A percentile compares a stretch with the other conserved stretches of the same genome.
Conservation (phyloP, 2,888 invertebrate species). For the Disparrhopalites patrizii region DNA sequence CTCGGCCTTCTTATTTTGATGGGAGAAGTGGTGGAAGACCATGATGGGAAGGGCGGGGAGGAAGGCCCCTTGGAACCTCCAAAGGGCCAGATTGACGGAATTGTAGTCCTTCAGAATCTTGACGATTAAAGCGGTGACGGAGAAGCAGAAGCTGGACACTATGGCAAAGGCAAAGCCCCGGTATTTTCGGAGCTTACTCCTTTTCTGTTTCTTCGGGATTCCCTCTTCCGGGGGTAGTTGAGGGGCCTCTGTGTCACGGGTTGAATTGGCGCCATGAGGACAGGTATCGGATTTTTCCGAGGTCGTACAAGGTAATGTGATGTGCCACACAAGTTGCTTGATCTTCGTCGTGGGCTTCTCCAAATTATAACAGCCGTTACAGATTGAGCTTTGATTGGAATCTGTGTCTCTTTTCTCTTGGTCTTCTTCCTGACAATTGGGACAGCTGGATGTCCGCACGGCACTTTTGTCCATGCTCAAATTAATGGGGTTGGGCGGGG, state of each 20-base stretch:
- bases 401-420: too few relatives aligned
- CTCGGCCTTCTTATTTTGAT: background rate
- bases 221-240: background rate
- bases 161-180: slow-evolving; percentile 38
- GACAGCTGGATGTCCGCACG: too few relatives aligned
- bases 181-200: slow-evolving; percentile 30
- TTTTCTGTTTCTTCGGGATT: background rate
- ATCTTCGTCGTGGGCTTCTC: too few relatives aligned
- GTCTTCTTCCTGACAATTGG: too few relatives aligned
- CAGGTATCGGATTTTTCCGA: background rate
- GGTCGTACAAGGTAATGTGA: background rate
- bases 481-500: too few relatives aligned
- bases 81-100: slow-evolving; percentile 40
- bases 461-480: too few relatives aligned
- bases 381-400: too few relatives aligned
- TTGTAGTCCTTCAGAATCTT: slow-evolving; percentile 37
- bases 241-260: background rate
- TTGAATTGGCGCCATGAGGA: background rate
- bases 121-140: slow-evolving; percentile 41
- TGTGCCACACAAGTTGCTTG: background rate
- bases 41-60: slow-evolving; percentile 35
- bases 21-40: slow-evolving; percentile 13
- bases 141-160: slow-evolving; percentile 35
- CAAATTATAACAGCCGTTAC: too few relatives aligned
- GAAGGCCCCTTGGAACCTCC: slow-evolving; percentile 43